A percentile compares a stretch with the other conserved stretches of the same genome.
phyloP scores from a whole-genome alignment of 2,113 vertebrate genomes.

The Ciconia maguari region DNA sequence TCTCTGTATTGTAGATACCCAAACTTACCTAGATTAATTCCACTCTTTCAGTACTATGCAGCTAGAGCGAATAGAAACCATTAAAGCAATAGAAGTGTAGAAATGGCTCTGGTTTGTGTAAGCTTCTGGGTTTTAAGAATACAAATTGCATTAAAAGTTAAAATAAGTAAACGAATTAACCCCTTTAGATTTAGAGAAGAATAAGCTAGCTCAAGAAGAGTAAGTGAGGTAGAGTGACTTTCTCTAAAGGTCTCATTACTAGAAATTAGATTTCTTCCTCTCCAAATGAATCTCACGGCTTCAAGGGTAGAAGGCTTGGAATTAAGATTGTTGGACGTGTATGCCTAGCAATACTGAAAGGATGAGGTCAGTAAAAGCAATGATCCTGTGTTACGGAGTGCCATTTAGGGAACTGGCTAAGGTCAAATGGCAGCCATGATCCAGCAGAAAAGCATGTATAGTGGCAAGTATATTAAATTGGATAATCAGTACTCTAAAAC shows the following conservation, averaged over 20 bases:
- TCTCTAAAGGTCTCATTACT: background rate
- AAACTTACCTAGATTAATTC: background rate
- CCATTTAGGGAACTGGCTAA: background rate
- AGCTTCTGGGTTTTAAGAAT: background rate
- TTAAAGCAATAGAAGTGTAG: background rate
- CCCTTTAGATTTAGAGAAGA: background rate
- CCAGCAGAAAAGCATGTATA: background rate
- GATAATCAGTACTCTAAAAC: background rate
- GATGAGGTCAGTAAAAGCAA: background rate
- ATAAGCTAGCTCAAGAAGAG: background rate
- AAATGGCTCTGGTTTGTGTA: background rate
- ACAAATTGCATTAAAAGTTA: background rate
- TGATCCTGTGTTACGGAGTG: background rate
- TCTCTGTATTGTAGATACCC: background rate
- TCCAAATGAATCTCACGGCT: background rate
- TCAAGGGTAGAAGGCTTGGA: background rate
- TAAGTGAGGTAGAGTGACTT: background rate
- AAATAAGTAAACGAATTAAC: background rate
- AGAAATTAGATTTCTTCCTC: background rate
- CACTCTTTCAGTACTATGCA: background rate
- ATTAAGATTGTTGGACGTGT: background rate
- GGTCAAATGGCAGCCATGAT: background rate
- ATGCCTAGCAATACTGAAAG: background rate
- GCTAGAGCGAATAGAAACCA: background rate
- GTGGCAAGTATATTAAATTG: background rate